phyloP scores from a whole-genome alignment of 2,797 vertebrate genomes.

The Poecilia wingei region DNA sequence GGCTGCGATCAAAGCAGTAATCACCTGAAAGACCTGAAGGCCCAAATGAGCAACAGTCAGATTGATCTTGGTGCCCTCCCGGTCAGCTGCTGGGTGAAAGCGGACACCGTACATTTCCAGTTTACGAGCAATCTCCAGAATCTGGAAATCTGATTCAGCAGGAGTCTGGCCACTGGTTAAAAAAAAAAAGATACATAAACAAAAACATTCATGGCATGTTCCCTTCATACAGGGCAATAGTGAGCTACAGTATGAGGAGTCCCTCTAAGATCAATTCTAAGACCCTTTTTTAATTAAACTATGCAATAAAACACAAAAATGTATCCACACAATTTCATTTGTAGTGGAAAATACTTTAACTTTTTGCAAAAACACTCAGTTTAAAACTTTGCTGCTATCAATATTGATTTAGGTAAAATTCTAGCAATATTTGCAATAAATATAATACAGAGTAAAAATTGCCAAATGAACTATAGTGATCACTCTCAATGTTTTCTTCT shows the following conservation, averaged over 20 bases:
- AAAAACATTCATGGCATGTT: neutral
- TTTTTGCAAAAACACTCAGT: neutral
- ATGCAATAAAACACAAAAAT: neutral
- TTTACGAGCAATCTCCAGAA: constrained; percentile 95
- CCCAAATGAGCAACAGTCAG: constrained; percentile 94
- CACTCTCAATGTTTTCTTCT: neutral
- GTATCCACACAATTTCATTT: neutral
- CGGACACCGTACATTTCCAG: constrained; percentile 96
- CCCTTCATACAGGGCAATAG: neutral
- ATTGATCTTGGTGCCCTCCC: constrained; percentile 94
- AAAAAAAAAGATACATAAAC: neutral
- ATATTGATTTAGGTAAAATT: neutral
- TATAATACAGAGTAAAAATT: neutral
- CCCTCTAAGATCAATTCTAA: too few species aligned
- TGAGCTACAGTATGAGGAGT: neutral
- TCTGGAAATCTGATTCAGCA: constrained; percentile 97
- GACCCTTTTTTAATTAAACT: neutral
- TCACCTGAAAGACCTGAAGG: constrained; percentile 96
- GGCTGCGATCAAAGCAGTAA: neutral
- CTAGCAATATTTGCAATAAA: neutral
- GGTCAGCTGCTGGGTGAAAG: constrained; percentile 91
- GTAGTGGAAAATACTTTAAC: neutral
- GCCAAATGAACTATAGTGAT: neutral
- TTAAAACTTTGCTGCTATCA: neutral
- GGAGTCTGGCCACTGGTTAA: constrained; percentile 90